Base-by-base conservation (phyloP, 2,888 invertebrate genomes). In the Drosophila fungiperda region DNA sequence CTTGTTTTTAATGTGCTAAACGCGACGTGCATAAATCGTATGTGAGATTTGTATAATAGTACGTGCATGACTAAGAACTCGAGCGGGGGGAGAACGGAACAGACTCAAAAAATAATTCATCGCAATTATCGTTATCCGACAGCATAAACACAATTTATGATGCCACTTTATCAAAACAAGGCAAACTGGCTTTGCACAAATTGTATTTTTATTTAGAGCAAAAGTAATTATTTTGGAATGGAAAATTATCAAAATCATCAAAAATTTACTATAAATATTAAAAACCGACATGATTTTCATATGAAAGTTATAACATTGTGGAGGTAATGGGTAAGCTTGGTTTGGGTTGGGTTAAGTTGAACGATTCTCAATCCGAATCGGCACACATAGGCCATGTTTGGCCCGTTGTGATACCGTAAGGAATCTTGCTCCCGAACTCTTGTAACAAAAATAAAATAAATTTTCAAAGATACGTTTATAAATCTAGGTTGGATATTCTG, bases 1-100 rank as follows among this genome's bases (percentile, higher is more conserved):
- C 48, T 71, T 58, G 60, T 53, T 67, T 76, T 85, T 80, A 76
- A 85, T 73, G 77, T 48, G 45, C 61, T 17, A 68, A 58, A 86
- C 90, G 83, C 73, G 85, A 77, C 81, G 70, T 76, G 85, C 89
- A 90, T 86, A 80, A 86, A 88, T 83, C 87, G 61, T 61, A 90
- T 72, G 76, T 48, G 48, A 78, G 80, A 84, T 82, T 87, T 75
- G 70, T 82, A 45, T 40, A 40, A 29, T 48, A 32, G 32, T 64
- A 52, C 72, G 81, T 42, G 67, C 64, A 74, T 89, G 89, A 78
- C 68, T 84, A 75, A 76, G 69, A 77, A 57, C 76, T 33, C 26
- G 32, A 48, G 17, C 57, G n/a, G 26, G 49, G 36, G n/a, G 8
- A 40, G 55, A 20, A 23, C 29, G 62, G 53, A 53, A 53, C 26